These are phyloP conservation scores for Euphonia xanthogaster DNA, from an alignment of 2,797 vertebrate species.

Conservation along the genomic window DNA sequence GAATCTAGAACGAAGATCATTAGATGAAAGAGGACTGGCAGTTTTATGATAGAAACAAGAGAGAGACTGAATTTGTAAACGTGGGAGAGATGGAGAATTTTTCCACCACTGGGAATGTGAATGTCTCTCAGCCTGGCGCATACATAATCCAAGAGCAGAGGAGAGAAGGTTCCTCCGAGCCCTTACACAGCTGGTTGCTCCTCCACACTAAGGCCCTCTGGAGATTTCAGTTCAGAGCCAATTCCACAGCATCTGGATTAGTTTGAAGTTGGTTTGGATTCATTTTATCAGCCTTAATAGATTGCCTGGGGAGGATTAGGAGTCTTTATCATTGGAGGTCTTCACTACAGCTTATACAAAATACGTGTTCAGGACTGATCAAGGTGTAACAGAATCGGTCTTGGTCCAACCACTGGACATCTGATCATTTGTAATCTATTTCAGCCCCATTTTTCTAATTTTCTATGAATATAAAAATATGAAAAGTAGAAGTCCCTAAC, in stretches of 20 bases:
- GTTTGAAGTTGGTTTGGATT: background rate
- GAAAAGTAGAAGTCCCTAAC: background rate
- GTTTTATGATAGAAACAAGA: background rate
- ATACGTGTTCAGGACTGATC: background rate
- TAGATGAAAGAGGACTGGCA: background rate
- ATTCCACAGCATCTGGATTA: background rate
- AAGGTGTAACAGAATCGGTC: background rate
- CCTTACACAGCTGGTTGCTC: background rate
- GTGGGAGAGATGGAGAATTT: background rate
- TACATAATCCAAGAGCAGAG: background rate
- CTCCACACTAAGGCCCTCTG: background rate
- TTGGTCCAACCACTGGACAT: background rate
- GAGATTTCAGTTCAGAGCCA: background rate
- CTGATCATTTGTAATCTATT: background rate
- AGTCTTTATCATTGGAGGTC: rapidly evolving
- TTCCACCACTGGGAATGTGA: background rate
- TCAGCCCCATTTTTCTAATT: background rate
- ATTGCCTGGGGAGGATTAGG: background rate
- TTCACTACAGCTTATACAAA: background rate
- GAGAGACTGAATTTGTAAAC: background rate
- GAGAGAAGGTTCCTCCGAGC: background rate
- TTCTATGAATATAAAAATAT: background rate
- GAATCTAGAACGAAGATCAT: background rate
- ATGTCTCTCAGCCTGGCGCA: background rate
- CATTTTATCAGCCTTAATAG: background rate